phyloP scores from a whole-genome alignment of 2,797 vertebrate species.

The Pitangus sulphuratus region DNA sequence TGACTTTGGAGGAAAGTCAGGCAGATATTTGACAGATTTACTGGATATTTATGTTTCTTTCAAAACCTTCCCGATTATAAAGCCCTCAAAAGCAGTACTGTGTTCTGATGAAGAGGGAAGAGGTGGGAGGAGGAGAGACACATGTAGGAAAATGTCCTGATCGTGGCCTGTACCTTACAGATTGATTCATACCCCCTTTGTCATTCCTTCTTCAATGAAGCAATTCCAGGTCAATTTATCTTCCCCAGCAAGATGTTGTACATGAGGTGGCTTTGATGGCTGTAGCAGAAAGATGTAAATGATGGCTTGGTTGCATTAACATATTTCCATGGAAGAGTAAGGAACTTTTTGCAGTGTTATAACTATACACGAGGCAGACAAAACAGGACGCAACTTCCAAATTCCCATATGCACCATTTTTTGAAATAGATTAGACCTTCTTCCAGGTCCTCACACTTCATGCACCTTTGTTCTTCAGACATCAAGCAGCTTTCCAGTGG shows the following conservation, averaged over 20 bases:
- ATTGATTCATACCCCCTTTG: background rate
- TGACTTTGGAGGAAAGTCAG: background rate
- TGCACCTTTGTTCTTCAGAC: background rate
- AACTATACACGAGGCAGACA: background rate
- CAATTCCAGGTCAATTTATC: background rate
- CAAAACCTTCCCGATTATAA: background rate
- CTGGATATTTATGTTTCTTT: background rate
- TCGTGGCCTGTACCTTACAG: rapidly evolving
- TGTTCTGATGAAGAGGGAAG: background rate
- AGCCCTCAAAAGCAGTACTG: background rate
- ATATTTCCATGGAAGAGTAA: background rate
- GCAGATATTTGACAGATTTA: background rate
- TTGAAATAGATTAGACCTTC: background rate
- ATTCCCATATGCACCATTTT: background rate
- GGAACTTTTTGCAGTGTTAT: background rate
- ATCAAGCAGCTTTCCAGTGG: background rate
- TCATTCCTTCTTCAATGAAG: background rate
- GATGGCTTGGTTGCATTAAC: background rate
- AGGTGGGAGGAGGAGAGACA: background rate
- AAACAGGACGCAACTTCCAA: background rate
- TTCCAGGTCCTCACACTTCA: background rate
- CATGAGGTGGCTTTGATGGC: background rate
- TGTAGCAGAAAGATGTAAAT: background rate
- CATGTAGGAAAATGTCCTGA: background rate
- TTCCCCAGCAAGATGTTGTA: background rate